These are phyloP conservation scores for Protodeltote pygarga DNA, from an alignment of 2,888 invertebrate species.

Conservation along the genomic window DNA sequence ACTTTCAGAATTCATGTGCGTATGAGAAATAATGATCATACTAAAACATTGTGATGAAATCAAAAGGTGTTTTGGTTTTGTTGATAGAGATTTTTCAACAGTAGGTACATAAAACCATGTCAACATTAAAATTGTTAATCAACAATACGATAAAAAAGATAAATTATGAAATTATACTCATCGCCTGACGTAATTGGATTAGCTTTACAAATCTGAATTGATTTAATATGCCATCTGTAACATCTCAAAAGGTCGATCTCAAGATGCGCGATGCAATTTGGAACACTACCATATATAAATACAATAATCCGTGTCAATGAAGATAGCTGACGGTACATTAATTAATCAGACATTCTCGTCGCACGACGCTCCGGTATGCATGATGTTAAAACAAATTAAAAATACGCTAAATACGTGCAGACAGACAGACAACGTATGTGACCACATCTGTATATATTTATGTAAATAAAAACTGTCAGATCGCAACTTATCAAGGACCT, in stretches of 20 bases:
- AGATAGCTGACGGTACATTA: constrained; percentile 39
- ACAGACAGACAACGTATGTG: constrained; percentile 43
- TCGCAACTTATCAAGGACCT: constrained; percentile 23
- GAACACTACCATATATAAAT: constrained; percentile 24
- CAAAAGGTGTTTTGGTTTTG: too few relatives aligned
- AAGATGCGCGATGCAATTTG: constrained; percentile 31
- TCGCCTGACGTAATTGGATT: too few relatives aligned
- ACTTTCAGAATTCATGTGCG: too few relatives aligned
- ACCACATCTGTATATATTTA: constrained; percentile 41
- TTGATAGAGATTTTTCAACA: too few relatives aligned
- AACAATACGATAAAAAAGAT: too few relatives aligned
- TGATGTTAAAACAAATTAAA: constrained; percentile 53
- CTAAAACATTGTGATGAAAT: too few relatives aligned
- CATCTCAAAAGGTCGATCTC: constrained; percentile 21
- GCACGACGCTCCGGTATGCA: constrained; percentile 36
- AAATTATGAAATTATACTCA: too few relatives aligned
- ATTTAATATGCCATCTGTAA: constrained; percentile 14
- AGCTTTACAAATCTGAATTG: constrained; percentile 13
- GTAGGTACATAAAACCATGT: too few relatives aligned
- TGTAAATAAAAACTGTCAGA: constrained; percentile 37
- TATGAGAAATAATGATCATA: too few relatives aligned
- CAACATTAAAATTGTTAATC: too few relatives aligned
- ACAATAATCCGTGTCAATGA: constrained; percentile 30
- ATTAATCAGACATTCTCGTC: constrained; percentile 51
- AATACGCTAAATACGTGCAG: constrained; percentile 50